Conservation (phyloP, 1,140 invertebrate genomes). For the Tetramorium parvispinum region DNA sequence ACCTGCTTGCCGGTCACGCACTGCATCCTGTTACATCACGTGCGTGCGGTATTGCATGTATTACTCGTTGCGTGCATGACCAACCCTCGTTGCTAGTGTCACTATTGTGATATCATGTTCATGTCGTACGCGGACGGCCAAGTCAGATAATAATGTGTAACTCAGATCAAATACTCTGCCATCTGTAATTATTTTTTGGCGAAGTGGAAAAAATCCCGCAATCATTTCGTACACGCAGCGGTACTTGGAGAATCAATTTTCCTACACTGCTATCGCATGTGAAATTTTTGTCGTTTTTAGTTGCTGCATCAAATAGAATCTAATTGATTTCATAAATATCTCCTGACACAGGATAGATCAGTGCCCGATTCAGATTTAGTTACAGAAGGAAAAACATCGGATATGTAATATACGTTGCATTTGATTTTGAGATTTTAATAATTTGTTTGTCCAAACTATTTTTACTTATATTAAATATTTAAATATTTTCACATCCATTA, state of each 20-base stretch:
- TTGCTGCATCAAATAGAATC: not conserved
- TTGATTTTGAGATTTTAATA: not conserved
- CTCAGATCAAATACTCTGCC: slow-evolving; percentile 31
- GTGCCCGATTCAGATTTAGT: not conserved
- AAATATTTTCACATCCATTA: slow-evolving; percentile 12
- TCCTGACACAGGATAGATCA: not conserved
- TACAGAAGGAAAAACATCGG: not conserved
- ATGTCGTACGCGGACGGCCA: slow-evolving; percentile 42
- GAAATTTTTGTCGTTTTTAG: slow-evolving; percentile 7
- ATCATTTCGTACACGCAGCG: not conserved
- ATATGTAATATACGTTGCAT: not conserved
- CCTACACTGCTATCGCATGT: not conserved
- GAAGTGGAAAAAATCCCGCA: not conserved
- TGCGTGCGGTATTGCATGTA: slow-evolving; percentile 62
- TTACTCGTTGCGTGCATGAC: slow-evolving; percentile 57
- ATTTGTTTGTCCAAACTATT: not conserved
- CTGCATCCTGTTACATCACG: slow-evolving; percentile 61
- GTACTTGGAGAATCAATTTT: not conserved
- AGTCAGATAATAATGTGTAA: slow-evolving; percentile 59
- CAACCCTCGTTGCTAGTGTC: slow-evolving; percentile 38
- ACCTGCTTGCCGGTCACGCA: slow-evolving; percentile 66
- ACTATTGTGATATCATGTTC: slow-evolving; percentile 64
- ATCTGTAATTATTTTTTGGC: slow-evolving; percentile 6
- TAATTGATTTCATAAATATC: not conserved
- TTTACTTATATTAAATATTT: slow-evolving; percentile 11